phyloP scores from a whole-genome alignment of 1,140 invertebrate species.

The Papilio machaon region DNA sequence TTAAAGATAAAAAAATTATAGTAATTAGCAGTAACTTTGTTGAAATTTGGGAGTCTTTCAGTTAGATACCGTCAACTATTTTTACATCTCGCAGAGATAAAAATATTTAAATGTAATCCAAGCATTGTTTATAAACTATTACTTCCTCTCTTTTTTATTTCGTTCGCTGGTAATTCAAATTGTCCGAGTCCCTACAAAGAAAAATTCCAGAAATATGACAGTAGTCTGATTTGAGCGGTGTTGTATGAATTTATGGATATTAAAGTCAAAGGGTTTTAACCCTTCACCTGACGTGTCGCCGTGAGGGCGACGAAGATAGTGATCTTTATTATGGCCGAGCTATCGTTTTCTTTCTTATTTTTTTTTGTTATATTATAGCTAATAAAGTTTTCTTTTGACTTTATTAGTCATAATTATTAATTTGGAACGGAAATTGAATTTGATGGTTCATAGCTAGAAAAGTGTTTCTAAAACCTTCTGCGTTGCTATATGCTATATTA shows the following conservation, averaged over 20 bases:
- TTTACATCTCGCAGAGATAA: no score
- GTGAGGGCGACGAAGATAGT: conserved; percentile 34
- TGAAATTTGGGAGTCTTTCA: no score
- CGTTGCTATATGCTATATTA: no score
- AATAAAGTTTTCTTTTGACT: not conserved
- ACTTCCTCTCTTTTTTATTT: not conserved
- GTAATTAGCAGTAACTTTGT: no score
- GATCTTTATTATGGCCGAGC: conserved; percentile 33
- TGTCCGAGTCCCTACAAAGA: not conserved
- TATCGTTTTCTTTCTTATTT: conserved; percentile 32
- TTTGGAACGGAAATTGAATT: not conserved
- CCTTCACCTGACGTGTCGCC: conserved; percentile 33
- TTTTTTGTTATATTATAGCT: conserved; percentile 8
- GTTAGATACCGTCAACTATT: no score
- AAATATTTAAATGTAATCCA: no score
- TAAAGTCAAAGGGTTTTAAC: conserved; percentile 36
- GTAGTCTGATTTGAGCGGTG: not conserved
- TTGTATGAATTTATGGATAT: conserved; percentile 34
- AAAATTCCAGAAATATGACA: conserved; percentile 18
- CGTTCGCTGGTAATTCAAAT: not conserved
- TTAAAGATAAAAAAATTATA: no score
- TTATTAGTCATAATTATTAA: conserved; percentile 20
- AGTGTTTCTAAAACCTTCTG: not conserved
- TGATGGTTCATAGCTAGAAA: not conserved
- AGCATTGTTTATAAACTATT: no score